These are phyloP conservation scores for Euplagia quadripunctaria DNA, from an alignment of 2,888 invertebrate species.

Conservation along the genomic window DNA sequence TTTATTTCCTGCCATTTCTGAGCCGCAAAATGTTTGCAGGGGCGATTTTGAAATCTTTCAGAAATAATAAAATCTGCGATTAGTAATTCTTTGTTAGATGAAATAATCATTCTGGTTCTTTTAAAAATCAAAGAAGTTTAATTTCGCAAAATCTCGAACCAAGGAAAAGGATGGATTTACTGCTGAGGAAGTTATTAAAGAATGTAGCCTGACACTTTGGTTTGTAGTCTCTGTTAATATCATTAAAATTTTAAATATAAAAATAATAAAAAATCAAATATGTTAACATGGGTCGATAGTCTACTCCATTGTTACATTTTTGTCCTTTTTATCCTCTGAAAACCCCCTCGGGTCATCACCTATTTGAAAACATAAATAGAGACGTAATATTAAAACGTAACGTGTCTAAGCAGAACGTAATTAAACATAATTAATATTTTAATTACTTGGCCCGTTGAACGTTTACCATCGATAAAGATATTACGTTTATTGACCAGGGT, in stretches of 20 bases:
- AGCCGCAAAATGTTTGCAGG: conserved; percentile 55
- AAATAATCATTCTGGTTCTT: not conserved
- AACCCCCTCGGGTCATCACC: no score
- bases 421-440: conserved; percentile 45
- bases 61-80: not conserved
- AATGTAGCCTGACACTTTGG: no score
- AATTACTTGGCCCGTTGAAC: conserved; percentile 41
- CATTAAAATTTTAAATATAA: no score
- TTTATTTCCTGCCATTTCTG: conserved; percentile 64
- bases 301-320: no score
- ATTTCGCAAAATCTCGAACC: no score
- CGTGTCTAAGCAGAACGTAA: conserved; percentile 26
- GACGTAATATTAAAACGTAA: conserved; percentile 16
- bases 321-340: no score
- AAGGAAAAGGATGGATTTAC: no score
- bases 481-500: conserved; percentile 36
- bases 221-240: no score
- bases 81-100: not conserved
- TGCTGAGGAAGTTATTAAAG: no score
- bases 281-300: not conserved
- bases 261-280: no score
- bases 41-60: not conserved
- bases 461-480: conserved; percentile 38
- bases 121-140: not conserved
- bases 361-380: conserved; percentile 22